Evolutionary conservation across 2,888 invertebrate genomes (phyloP), one percentile per base, ranked within the genome.

Genomic region (Amaurobius ferox): DNA sequence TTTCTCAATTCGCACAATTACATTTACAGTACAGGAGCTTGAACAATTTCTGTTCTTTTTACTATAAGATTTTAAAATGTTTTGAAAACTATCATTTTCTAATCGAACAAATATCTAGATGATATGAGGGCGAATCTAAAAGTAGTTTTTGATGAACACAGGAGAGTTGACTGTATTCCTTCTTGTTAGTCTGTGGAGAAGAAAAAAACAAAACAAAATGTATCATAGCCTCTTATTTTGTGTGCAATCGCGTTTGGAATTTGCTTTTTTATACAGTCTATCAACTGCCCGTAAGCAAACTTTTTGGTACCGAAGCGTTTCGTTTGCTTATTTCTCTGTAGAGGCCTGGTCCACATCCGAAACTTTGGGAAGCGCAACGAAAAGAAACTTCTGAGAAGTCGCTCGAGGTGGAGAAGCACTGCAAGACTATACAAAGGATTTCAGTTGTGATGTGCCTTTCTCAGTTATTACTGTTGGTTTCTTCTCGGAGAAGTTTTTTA

Each of bases 401-500:
- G 64, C 70, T 61, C 55, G 7, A 19, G 16, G 40, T 68, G 79
- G 68, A 55, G 79, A 79, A 73, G 73, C 79, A 86, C 79, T 86
- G 78, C 79, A 73, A 86, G 71, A 77, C 78, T 66, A 55, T 78
- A 64, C 44, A 64, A 83, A 77, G 67, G 85, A 68, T 86, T 86
- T 86, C 67, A 79, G 85, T 86, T 86, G 85, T 78, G 79, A 86
- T 79, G 85, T 86, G 85, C 85, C 85, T 86, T 86, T 86, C 85
- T 86, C 85, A 73, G 85, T 86, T 86, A 86, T 86, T 86, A 77
- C 72, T 72, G 66, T 70, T 78, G 55, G 66, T 35, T 68, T 68
- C 28, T 55, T 71, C 61, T 70, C 48, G 26, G 62, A 78, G 70
- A 78, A 48, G 61, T 61, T 40, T 73, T 23, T 73, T 26, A 55